Conservation (phyloP, 1,140 invertebrate species). For the Magallana ariakensis region DNA sequence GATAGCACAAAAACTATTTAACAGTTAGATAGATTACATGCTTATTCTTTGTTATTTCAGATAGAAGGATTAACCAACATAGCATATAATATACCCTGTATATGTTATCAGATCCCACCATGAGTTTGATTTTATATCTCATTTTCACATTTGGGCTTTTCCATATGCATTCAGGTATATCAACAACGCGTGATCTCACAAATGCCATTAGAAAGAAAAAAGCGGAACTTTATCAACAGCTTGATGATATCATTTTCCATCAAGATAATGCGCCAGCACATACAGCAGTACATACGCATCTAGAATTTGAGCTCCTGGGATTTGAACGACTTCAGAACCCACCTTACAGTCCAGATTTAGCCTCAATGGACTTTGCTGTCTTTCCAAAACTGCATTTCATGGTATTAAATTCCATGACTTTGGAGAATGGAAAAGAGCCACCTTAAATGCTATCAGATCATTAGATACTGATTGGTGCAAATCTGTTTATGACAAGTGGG, state of each 20-base stretch:
- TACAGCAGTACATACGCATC: slow-evolving; percentile 16
- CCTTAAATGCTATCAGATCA: neutral
- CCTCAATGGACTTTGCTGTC: slow-evolving; percentile 1
- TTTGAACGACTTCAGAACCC: neutral
- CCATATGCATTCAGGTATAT: too few species aligned
- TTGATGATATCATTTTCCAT: slow-evolving; percentile 7
- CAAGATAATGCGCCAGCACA: slow-evolving; percentile 44
- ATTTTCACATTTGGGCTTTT: too few species aligned
- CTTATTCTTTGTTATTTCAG: too few species aligned
- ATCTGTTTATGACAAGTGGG: neutral
- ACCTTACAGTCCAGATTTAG: neutral
- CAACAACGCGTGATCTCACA: neutral
- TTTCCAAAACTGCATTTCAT: neutral
- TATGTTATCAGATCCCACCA: too few species aligned
- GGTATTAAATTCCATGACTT: slow-evolving; percentile 13
- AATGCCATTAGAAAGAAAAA: slow-evolving; percentile 32
- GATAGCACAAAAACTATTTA: too few species aligned
- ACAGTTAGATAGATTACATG: too few species aligned
- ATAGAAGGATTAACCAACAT: too few species aligned
- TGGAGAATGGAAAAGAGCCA: neutral
- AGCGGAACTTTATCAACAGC: neutral
- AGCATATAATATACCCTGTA: too few species aligned
- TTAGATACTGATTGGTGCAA: neutral
- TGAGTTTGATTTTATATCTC: too few species aligned
- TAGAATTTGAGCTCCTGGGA: slow-evolving; percentile 33